Evolutionary conservation across 2,113 vertebrate genomes (phyloP).

Genomic region (Todiramphus chloris): DNA sequence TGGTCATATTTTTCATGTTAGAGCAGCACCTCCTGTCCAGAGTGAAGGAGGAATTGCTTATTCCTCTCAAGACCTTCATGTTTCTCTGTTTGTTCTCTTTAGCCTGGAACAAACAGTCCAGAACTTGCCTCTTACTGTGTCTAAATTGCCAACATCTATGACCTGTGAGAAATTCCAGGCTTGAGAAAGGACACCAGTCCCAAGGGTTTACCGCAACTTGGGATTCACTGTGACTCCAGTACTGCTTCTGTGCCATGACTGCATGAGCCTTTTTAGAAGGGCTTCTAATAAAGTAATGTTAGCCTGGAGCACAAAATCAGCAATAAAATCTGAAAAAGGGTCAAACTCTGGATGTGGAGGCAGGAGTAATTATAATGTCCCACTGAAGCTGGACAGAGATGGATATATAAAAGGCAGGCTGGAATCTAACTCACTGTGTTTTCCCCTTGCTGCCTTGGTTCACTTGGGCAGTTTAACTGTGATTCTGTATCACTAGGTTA

Average conservation of each 20-base stretch:
- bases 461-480: neutral
- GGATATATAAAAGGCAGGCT: neutral
- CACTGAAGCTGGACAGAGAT: neutral
- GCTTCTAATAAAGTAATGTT: neutral
- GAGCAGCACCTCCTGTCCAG: neutral
- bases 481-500: slow-evolving; percentile 22
- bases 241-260: neutral
- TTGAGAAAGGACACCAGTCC: neutral
- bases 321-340: neutral
- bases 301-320: neutral
- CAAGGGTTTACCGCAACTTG: neutral
- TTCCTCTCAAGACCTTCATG: neutral
- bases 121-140: neutral
- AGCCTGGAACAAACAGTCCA: neutral
- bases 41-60: neutral
- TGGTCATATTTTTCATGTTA: slow-evolving; percentile 7
- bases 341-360: neutral
- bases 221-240: neutral
- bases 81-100: neutral
- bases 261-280: neutral
- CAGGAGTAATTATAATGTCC: neutral
- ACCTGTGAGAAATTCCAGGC: neutral
- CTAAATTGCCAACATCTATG: neutral
- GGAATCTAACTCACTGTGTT: neutral
- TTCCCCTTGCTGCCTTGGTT: neutral